Evolutionary conservation across 2,113 vertebrate genomes (phyloP).

Genomic region (Capra hircus): DNA sequence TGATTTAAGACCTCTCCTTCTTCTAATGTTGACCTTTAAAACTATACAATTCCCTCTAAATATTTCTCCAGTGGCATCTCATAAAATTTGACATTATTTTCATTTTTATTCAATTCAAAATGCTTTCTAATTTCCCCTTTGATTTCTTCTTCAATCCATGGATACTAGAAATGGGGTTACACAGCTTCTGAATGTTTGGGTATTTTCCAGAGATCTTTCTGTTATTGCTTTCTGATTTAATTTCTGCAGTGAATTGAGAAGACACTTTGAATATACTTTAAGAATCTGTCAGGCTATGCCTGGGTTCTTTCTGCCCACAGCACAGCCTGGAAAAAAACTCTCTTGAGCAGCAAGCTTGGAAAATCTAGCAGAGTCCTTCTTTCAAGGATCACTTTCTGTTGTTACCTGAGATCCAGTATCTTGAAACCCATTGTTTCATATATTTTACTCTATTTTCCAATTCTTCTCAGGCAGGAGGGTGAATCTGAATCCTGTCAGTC

Average conservation of each 20-base stretch:
- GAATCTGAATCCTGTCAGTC: background rate
- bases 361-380: background rate
- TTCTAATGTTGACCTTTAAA: background rate
- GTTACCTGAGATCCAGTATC: background rate
- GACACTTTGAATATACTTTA: background rate
- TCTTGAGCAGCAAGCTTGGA: background rate
- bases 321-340: background rate
- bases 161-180: background rate
- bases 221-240: background rate
- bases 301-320: background rate
- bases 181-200: background rate
- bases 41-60: background rate
- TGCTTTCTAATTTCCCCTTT: background rate
- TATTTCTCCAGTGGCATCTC: background rate
- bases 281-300: background rate
- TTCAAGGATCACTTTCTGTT: background rate
- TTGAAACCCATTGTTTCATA: background rate
- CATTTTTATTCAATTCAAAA: background rate
- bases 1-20: background rate
- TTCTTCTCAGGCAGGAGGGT: background rate
- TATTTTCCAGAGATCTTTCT: background rate
- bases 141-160: background rate
- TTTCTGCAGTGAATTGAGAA: background rate
- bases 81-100: background rate
- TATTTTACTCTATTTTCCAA: background rate